Base-by-base conservation (phyloP, 1,140 invertebrate genomes). In the Onthophagus taurus region DNA sequence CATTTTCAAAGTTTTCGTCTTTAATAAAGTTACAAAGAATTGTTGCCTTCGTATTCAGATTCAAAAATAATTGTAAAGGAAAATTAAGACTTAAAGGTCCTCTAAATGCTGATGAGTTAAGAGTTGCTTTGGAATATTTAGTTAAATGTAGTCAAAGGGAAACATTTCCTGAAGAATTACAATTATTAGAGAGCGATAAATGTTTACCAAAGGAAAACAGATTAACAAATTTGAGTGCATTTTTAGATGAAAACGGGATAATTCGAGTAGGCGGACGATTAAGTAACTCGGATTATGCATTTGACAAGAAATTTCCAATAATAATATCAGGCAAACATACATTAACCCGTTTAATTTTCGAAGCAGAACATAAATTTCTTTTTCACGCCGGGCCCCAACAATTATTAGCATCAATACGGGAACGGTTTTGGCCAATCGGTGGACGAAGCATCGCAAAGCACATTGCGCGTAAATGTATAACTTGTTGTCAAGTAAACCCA, bases 351-450 rank as follows among this genome's bases (percentile, higher is more conserved):
- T 14, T 58, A 14, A 37, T 60, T 2, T 51, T 55, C 12, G 7
- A 8, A 2, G 7, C 53, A 39, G 29, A 47, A 11, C 63, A 63
- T 24, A 5, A 21, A 4, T 20, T 30, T 23, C 34, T 50, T 20
- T 41, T 57, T 12, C 61, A 63, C 46, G 48, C 42, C 6, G 58
- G 59, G 14, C 37, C 47, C 7, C 51, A 61, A 48, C n/a, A 44
- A 9, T 18, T 56, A 2, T 14, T 56, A 23, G 20, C n/a, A 37
- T 37, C 43, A 26, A 31, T 57, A 11, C 12, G 55, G 30, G 24
- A 45, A 24, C 8, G 33, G 8, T 51, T 41, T 46, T 59, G 57
- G 53, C 29, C 41, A 12, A 42, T 57, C 4, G 29, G 29, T 18
- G 49, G 45, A 14, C 17, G 42, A 42, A 47, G 42, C 35, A 29